phyloP scores from a whole-genome alignment of 2,797 vertebrate genomes.

The Paratrypauchen microcephalus region DNA sequence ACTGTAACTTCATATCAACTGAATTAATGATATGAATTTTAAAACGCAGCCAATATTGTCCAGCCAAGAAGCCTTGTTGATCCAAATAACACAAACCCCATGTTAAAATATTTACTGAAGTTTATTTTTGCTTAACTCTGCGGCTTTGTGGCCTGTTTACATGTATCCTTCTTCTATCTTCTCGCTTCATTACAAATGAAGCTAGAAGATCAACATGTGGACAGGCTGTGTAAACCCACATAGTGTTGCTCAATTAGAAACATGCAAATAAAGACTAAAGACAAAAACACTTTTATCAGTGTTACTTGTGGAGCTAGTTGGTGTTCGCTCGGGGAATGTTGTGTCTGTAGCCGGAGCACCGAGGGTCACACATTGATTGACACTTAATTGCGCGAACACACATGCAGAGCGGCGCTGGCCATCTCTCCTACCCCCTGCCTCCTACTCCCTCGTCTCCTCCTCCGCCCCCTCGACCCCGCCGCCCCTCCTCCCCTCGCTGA shows the following conservation, averaged over 20 bases:
- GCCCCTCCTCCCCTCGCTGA: constrained; percentile 24
- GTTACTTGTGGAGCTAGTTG: constrained; percentile 17
- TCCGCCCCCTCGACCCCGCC: constrained; percentile 23
- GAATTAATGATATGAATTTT: too few species aligned
- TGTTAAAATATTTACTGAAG: too few species aligned
- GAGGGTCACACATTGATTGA: constrained; percentile 61
- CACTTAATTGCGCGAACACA: constrained; percentile 59
- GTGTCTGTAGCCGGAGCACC: constrained; percentile 28
- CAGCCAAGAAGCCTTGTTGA: too few species aligned
- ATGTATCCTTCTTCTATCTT: too few species aligned
- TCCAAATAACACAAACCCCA: too few species aligned
- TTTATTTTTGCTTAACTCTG: background rate
- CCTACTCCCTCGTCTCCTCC: too few species aligned
- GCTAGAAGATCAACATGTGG: background rate
- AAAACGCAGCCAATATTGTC: too few species aligned
- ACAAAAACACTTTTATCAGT: background rate
- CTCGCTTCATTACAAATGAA: too few species aligned
- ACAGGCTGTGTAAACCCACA: background rate
- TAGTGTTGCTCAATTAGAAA: background rate
- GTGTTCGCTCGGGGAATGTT: constrained; percentile 63
- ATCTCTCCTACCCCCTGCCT: constrained; percentile 23
- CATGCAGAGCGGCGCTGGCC: constrained; percentile 34
- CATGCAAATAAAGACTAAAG: background rate
- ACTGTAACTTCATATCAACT: too few species aligned
- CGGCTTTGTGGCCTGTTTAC: too few species aligned